A percentile compares a stretch with the other conserved stretches of the same genome.
Conservation (phyloP, 1,140 invertebrate species). For the Pogonognathellus flavescens region DNA sequence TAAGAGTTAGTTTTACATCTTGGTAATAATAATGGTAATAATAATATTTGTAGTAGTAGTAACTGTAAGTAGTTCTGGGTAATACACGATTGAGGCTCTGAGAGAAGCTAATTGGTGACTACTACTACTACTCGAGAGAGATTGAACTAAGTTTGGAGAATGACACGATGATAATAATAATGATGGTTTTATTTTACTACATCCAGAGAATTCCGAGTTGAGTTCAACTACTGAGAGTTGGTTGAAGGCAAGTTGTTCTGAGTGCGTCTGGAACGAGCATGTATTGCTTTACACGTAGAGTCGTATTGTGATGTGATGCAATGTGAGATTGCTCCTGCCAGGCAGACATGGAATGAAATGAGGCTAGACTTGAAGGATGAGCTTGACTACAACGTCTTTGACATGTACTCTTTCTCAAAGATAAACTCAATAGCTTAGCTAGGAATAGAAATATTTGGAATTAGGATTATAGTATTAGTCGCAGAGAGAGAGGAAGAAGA, state of each 20-base stretch:
- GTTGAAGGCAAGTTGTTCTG: too few species aligned
- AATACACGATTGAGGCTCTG: too few species aligned
- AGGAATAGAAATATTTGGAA: conserved; percentile 16
- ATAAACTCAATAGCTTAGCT: conserved; percentile 13
- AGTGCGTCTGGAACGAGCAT: not conserved
- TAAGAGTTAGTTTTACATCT: too few species aligned
- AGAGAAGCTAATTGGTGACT: too few species aligned
- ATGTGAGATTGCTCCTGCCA: conserved; percentile 21
- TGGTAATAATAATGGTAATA: too few species aligned
- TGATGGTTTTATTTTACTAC: conserved; percentile 25
- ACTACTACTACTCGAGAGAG: too few species aligned
- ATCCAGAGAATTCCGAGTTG: conserved; percentile 19
- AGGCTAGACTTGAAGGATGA: conserved; percentile 46
- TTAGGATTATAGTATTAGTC: not conserved
- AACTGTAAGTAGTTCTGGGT: too few species aligned
- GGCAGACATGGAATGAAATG: conserved; percentile 42
- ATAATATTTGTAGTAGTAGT: too few species aligned
- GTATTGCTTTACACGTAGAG: not conserved
- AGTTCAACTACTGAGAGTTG: not conserved
- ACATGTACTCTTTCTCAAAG: conserved; percentile 21
- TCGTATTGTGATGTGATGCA: conserved; percentile 10
- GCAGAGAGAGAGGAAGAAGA: too few species aligned
- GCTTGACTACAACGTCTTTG: conserved; percentile 36
- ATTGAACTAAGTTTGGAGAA: conserved; percentile 10
- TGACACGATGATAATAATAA: conserved; percentile 37